These are phyloP conservation scores for Psittacula derbiana DNA, from an alignment of 2,797 vertebrate species.

Conservation along the genomic window DNA sequence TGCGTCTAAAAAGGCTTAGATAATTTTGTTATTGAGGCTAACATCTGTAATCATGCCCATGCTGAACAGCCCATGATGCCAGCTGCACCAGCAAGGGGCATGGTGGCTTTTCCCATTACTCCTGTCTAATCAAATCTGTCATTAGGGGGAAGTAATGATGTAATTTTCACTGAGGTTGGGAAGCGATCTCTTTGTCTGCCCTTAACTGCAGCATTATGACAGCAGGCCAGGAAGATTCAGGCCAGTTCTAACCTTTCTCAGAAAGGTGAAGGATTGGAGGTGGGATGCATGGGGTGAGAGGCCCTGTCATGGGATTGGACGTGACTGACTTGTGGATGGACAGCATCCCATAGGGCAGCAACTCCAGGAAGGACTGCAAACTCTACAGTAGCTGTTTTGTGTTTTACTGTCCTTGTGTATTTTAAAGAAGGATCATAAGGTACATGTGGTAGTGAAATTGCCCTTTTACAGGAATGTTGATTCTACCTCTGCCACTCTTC, in stretches of 20 bases:
- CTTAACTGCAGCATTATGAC: neutral
- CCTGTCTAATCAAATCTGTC: neutral
- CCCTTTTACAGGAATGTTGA: neutral
- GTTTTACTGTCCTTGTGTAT: too few relatives aligned
- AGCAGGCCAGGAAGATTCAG: neutral
- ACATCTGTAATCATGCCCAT: neutral
- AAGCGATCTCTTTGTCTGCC: neutral
- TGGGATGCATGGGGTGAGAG: neutral
- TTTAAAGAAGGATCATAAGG: neutral
- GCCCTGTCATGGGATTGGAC: accelerated
- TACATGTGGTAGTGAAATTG: neutral
- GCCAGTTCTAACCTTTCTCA: neutral
- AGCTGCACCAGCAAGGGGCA: neutral
- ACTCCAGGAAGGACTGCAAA: neutral
- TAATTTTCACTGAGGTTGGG: neutral
- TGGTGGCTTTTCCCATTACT: neutral
- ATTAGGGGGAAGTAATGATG: neutral
- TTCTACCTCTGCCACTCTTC: neutral
- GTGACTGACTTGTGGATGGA: neutral
- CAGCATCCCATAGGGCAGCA: neutral
- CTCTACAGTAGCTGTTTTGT: neutral
- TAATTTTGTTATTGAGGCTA: neutral
- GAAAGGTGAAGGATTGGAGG: neutral
- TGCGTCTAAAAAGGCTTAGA: neutral
- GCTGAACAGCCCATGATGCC: neutral